phyloP scores from a whole-genome alignment of 2,113 vertebrate species.

The Cryptomyrus ogoouensis region DNA sequence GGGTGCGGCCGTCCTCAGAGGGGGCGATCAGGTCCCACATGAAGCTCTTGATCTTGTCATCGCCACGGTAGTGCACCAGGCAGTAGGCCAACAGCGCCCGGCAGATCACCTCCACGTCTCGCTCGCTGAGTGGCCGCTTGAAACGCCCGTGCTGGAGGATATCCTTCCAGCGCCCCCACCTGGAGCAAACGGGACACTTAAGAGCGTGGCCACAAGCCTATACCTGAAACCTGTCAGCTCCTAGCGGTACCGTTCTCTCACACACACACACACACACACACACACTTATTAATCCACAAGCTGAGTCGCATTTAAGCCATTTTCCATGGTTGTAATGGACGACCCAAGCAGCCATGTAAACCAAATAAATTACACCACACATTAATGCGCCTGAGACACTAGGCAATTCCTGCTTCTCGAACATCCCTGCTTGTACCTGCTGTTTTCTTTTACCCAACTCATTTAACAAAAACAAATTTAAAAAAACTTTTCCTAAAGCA shows the following conservation, averaged over 20 bases:
- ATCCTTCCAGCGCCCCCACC: slow-evolving; percentile 97
- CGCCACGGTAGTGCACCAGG: slow-evolving; percentile 89
- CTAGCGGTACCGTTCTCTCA: too few species aligned
- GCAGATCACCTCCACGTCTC: slow-evolving; percentile 92
- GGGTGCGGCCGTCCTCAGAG: slow-evolving; percentile 81
- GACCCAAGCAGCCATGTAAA: neutral
- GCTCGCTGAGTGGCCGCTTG: slow-evolving; percentile 86
- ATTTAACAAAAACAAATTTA: neutral
- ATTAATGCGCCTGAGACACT: neutral
- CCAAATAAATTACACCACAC: neutral
- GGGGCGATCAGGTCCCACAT: slow-evolving; percentile 98
- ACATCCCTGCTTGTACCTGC: neutral
- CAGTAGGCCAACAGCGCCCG: slow-evolving; percentile 87
- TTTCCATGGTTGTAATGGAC: neutral
- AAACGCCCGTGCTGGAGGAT: slow-evolving; percentile 92
- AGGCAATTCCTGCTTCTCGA: neutral
- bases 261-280: neutral
- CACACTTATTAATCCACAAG: neutral
- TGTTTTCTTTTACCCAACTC: neutral
- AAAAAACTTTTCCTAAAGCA: neutral
- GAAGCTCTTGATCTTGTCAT: slow-evolving; percentile 97
- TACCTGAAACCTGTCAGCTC: neutral
- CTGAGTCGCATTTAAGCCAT: neutral
- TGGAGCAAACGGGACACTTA: slow-evolving; percentile 36
- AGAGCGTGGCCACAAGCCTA: neutral